Percentiles rank a stretch among this genome's conserved stretches.
Evolutionary conservation across 2,113 vertebrate genomes (phyloP).

Genomic region (Engraulis encrasicolus): DNA sequence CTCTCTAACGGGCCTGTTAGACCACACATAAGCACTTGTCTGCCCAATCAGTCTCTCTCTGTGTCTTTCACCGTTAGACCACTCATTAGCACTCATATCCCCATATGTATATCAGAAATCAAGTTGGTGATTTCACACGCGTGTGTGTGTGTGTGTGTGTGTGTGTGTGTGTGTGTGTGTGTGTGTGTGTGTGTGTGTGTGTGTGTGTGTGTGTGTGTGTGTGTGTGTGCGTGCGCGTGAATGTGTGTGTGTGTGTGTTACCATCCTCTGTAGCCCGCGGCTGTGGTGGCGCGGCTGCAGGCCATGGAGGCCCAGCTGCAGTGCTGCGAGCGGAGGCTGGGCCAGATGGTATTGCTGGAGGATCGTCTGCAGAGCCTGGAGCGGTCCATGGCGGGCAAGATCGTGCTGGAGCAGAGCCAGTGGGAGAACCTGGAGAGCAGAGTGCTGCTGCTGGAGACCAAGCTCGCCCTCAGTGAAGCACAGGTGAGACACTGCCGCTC

Average conservation of each 20-base stretch:
- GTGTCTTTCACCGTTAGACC: too few relatives aligned
- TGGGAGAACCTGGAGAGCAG: constrained; percentile 89
- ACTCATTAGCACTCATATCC: too few relatives aligned
- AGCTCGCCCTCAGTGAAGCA: constrained; percentile 69
- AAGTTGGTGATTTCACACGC: too few relatives aligned
- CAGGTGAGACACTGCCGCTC: constrained; percentile 50
- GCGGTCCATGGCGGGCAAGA: constrained; percentile 77
- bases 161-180: too few relatives aligned
- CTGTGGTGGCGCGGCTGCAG: constrained; percentile 66
- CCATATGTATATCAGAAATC: too few relatives aligned
- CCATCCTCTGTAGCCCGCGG: constrained; percentile 58
- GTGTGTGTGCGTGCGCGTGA: background rate
- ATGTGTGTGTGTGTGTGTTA: background rate
- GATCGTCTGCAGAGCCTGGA: constrained; percentile 76
- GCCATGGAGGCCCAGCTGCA: constrained; percentile 73
- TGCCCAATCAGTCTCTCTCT: too few relatives aligned
- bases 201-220: too few relatives aligned
- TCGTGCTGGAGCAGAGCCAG: constrained; percentile 77
- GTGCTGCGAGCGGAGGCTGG: constrained; percentile 78
- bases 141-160: too few relatives aligned
- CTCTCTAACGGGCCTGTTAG: too few relatives aligned
- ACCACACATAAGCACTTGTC: too few relatives aligned
- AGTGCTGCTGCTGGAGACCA: constrained; percentile 88
- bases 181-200: too few relatives aligned
- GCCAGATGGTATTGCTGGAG: constrained; percentile 69